Conservation (phyloP, 2,797 vertebrate genomes). For the Mionectes olivaceus region DNA sequence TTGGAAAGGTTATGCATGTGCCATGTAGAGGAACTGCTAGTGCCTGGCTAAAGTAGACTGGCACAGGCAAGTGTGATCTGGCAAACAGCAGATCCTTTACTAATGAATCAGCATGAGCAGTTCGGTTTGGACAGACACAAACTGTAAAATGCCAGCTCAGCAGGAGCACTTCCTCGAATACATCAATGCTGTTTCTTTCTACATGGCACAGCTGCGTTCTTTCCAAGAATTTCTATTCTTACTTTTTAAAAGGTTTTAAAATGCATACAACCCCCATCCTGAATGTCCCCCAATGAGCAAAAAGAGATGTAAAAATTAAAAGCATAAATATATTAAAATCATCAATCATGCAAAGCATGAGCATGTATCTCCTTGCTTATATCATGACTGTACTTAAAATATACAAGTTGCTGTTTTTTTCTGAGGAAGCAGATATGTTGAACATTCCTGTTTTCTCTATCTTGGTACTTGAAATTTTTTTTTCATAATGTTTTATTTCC, state of each 20-base stretch:
- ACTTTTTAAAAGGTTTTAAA: neutral
- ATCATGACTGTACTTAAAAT: neutral
- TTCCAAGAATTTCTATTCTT: conserved; percentile 58
- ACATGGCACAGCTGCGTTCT: conserved; percentile 5
- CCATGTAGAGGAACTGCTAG: neutral
- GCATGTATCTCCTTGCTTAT: neutral
- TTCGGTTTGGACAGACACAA: conserved; percentile 25
- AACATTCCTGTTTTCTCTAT: neutral
- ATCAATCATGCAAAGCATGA: neutral
- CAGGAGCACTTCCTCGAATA: conserved; percentile 49
- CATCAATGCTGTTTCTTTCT: conserved; percentile 47
- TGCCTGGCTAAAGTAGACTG: neutral
- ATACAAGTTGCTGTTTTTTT: neutral
- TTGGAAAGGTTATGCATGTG: neutral
- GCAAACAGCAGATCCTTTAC: neutral
- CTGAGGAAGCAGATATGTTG: neutral
- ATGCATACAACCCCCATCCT: neutral
- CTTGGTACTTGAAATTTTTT: neutral
- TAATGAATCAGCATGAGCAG: neutral
- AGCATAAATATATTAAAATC: neutral
- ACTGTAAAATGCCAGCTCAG: conserved; percentile 43
- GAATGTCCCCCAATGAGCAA: neutral
- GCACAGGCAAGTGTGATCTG: neutral
- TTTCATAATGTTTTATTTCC: neutral
- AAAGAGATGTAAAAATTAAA: neutral